A percentile compares a stretch with the other conserved stretches of the same genome.
Conservation (phyloP, 2,113 vertebrate genomes). For the Numida meleagris region DNA sequence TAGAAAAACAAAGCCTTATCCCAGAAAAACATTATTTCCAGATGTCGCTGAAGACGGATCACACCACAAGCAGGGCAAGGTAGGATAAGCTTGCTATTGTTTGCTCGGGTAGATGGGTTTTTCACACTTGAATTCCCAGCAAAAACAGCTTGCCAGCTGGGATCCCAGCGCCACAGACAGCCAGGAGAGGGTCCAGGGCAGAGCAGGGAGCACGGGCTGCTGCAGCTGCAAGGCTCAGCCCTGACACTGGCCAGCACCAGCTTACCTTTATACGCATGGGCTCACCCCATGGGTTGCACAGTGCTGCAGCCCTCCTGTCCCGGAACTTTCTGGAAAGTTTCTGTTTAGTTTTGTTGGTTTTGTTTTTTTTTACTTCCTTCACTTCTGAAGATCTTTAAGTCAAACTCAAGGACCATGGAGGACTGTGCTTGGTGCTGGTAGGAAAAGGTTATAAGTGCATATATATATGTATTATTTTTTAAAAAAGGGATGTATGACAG, state of each 20-base stretch:
- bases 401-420: background rate
- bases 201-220: background rate
- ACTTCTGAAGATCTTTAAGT: background rate
- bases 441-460: background rate
- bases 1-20: background rate
- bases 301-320: background rate
- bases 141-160: background rate
- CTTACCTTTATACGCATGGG: background rate
- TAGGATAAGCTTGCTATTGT: background rate
- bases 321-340: background rate
- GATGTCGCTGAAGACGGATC: background rate
- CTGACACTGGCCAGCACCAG: background rate
- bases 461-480: background rate
- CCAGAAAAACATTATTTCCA: background rate
- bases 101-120: background rate
- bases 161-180: background rate
- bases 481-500: background rate
- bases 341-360: background rate
- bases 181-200: background rate
- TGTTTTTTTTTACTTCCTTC: background rate
- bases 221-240: background rate
- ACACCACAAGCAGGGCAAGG: background rate
- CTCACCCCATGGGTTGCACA: background rate
- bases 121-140: background rate
- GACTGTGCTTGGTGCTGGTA: background rate